phyloP scores from a whole-genome alignment of 2,113 vertebrate genomes.

The Sinocyclocheilus anshuiensis region DNA sequence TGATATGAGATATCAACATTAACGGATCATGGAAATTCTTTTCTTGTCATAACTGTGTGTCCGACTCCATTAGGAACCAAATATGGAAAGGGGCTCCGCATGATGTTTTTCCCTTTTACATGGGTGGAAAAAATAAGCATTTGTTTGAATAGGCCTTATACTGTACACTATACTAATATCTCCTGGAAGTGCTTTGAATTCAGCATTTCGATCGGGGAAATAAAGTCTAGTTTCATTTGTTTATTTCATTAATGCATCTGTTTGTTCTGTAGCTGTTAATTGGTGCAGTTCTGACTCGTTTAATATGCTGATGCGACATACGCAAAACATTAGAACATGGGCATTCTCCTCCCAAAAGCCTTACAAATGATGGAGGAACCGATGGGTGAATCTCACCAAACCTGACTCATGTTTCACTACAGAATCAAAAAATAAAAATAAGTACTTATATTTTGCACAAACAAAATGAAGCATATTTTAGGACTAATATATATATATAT shows the following conservation, averaged over 20 bases:
- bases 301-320: slow-evolving; percentile 33
- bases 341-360: slow-evolving; percentile 38
- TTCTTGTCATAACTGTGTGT: slow-evolving; percentile 37
- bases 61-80: slow-evolving; percentile 42
- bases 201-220: background rate
- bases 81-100: slow-evolving; percentile 21
- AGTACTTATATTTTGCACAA: background rate
- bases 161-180: slow-evolving; percentile 5
- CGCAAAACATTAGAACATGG: slow-evolving; percentile 15
- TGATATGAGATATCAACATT: slow-evolving; percentile 38
- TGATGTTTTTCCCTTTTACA: background rate
- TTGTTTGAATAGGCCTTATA: slow-evolving; percentile 28
- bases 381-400: background rate
- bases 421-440: background rate
- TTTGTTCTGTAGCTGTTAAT: slow-evolving; percentile 35
- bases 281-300: slow-evolving; percentile 17
- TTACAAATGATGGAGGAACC: slow-evolving; percentile 22
- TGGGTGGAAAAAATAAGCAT: background rate
- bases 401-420: background rate
- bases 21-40: slow-evolving; percentile 36
- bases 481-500: too few species aligned
- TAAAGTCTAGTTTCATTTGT: background rate
- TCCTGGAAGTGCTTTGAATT: slow-evolving; percentile 18
- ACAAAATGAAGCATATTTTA: background rate
- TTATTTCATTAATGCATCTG: slow-evolving; percentile 13